phyloP scores from a whole-genome alignment of 2,113 vertebrate genomes.

The Psilopogon haemacephalus region DNA sequence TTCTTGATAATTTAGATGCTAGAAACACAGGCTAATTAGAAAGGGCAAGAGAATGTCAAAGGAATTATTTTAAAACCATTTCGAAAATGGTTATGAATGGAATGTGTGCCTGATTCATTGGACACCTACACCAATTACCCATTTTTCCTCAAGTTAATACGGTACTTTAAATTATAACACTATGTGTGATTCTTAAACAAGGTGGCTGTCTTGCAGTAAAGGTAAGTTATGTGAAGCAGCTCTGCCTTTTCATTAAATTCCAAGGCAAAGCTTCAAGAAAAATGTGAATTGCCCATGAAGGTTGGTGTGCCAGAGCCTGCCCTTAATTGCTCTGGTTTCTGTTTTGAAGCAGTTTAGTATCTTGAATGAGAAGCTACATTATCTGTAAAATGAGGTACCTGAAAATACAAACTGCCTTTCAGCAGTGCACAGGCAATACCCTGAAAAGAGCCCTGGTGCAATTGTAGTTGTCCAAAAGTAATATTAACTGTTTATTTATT shows the following conservation, averaged over 20 bases:
- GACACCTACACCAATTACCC: not conserved
- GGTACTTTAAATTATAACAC: not conserved
- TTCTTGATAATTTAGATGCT: not conserved
- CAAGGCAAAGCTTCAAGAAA: not conserved
- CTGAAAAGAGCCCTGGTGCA: not conserved
- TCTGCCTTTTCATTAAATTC: not conserved
- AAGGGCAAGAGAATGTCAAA: not conserved
- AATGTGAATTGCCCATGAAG: not conserved
- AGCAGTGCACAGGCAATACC: not conserved
- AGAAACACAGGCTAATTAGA: not conserved
- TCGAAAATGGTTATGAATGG: not conserved
- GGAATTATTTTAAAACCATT: not conserved
- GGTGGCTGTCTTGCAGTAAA: not conserved
- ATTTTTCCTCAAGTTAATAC: not conserved
- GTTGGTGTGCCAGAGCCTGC: not conserved
- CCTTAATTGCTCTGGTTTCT: not conserved
- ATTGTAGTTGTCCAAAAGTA: not conserved
- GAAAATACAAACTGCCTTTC: not conserved
- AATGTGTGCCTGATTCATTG: not conserved
- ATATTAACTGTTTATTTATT: not conserved
- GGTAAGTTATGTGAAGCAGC: slow-evolving; percentile 10
- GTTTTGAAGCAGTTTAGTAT: not conserved
- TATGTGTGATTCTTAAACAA: not conserved
- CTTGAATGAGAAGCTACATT: not conserved
- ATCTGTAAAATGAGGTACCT: not conserved